Conservation (phyloP, 2,113 vertebrate genomes). For the Paramisgurnus dabryanus region DNA sequence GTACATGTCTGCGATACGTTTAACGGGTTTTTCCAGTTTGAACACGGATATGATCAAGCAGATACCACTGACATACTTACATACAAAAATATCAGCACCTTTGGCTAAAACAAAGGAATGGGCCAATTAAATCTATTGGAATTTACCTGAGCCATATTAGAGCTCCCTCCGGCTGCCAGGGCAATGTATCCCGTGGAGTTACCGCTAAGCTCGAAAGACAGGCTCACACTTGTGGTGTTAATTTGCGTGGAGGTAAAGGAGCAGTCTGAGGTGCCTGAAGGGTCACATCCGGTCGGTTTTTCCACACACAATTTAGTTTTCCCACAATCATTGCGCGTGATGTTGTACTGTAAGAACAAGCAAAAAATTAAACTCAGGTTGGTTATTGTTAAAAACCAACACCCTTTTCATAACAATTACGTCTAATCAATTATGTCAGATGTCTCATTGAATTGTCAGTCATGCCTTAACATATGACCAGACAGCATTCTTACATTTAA, state of each 20-base stretch:
- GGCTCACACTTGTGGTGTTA: rapidly evolving
- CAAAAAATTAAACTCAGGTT: background rate
- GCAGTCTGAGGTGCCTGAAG: conserved; percentile 27
- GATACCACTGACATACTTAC: too few relatives aligned
- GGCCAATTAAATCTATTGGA: too few relatives aligned
- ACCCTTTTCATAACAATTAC: background rate
- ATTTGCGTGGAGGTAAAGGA: conserved; percentile 38
- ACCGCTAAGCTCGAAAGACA: conserved; percentile 51
- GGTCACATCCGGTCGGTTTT: conserved; percentile 23
- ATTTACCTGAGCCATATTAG: background rate
- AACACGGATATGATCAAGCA: too few relatives aligned
- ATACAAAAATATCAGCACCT: too few relatives aligned
- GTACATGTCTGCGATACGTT: too few relatives aligned
- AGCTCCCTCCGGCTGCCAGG: conserved; percentile 15
- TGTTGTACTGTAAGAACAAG: conserved; percentile 47
- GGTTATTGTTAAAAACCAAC: background rate
- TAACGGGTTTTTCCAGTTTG: too few relatives aligned
- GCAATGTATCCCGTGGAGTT: conserved; percentile 47
- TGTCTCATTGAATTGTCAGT: background rate
- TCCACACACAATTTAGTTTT: conserved; percentile 37
- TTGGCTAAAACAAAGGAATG: too few relatives aligned
- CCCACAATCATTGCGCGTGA: conserved; percentile 46
- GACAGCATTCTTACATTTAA: background rate
- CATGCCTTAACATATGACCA: too few relatives aligned
- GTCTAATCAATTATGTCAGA: background rate